Conservation (phyloP, 2,888 invertebrate species). For the Cryptocheilus praepositus region DNA sequence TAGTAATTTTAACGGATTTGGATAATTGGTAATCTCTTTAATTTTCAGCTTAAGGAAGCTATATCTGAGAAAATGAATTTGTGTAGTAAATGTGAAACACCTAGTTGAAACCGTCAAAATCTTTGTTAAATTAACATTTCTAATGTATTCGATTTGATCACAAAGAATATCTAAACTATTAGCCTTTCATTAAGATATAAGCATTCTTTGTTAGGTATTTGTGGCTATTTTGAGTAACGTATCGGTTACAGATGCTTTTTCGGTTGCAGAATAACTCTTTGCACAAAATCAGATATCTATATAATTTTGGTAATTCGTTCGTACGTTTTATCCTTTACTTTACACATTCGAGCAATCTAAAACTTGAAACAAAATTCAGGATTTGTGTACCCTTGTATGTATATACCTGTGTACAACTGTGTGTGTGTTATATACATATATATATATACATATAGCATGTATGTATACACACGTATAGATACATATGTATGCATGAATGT, state of each 20-base stretch:
- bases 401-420: too few relatives aligned
- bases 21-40: conserved; percentile 42
- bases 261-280: too few relatives aligned
- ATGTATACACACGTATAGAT: conserved; percentile 7
- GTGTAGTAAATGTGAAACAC: not conserved
- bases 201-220: too few relatives aligned
- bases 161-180: conserved; percentile 21
- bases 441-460: conserved; percentile 3
- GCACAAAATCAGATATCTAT: too few relatives aligned
- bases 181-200: conserved; percentile 15
- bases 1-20: conserved; percentile 40
- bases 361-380: too few relatives aligned
- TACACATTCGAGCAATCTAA: too few relatives aligned
- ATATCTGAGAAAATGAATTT: conserved; percentile 1
- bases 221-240: too few relatives aligned
- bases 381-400: not conserved
- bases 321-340: too few relatives aligned
- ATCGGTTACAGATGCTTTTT: too few relatives aligned
- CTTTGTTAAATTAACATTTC: conserved; percentile 11
- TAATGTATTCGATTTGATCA: conserved; percentile 7
- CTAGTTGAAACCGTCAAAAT: conserved; percentile 7
- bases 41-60: conserved; percentile 40
- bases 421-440: conserved; percentile 13
- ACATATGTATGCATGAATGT: conserved; percentile 8
- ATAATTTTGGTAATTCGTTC: too few relatives aligned